A percentile compares a stretch with the other conserved stretches of the same genome.
These are phyloP conservation scores for Branchellion lobata DNA, from an alignment of 2,888 invertebrate species.

Conservation along the genomic window DNA sequence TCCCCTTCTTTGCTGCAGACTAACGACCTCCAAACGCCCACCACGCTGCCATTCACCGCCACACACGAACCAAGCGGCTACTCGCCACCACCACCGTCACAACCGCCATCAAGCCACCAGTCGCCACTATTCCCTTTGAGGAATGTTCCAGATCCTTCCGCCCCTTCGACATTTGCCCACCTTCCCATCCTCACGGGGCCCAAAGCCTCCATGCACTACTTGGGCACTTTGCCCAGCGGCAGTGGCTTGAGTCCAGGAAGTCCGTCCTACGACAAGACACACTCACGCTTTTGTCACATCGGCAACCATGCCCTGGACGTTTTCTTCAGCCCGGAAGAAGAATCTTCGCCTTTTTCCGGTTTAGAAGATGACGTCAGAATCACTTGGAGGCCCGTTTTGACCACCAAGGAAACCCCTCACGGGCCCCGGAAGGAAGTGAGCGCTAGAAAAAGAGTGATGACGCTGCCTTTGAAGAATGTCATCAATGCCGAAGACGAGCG, in stretches of 20 bases:
- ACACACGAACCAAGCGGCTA: not conserved
- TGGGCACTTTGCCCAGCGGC: not conserved
- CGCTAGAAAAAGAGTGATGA: slow-evolving; percentile 10
- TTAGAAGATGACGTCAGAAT: not conserved
- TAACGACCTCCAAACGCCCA: too few species aligned
- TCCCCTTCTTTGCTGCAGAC: not conserved
- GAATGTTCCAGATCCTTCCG: not conserved
- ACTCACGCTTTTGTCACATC: slow-evolving; percentile 51
- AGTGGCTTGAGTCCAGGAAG: slow-evolving; percentile 50
- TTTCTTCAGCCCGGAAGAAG: slow-evolving; percentile 52
- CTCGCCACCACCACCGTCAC: not conserved
- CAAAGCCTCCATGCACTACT: slow-evolving; percentile 9
- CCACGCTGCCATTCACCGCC: not conserved
- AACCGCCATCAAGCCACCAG: not conserved
- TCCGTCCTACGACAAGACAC: slow-evolving; percentile 50
- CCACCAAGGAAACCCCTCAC: not conserved
- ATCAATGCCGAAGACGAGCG: not conserved
- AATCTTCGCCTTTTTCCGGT: not conserved
- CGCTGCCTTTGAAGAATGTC: slow-evolving; percentile 9
- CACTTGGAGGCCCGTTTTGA: not conserved
- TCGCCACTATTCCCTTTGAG: not conserved
- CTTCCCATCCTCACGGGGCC: slow-evolving; percentile 3
- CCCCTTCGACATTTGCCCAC: not conserved
- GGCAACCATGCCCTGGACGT: slow-evolving; percentile 53
- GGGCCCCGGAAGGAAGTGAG: not conserved